Evolutionary conservation across 2,888 invertebrate species (phyloP).

Genomic region (Chorisops tibialis): DNA sequence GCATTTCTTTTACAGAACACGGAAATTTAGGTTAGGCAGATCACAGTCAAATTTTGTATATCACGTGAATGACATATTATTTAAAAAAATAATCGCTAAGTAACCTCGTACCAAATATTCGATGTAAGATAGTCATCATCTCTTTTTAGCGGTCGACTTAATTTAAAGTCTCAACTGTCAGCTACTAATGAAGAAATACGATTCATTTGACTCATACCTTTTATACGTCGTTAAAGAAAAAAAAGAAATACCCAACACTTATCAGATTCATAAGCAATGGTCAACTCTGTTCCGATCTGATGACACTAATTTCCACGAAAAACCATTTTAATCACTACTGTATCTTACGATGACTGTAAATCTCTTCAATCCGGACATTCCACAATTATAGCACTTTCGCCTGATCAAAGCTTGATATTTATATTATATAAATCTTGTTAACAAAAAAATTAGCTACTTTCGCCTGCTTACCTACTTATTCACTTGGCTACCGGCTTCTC

Average conservation of each 20-base stretch:
- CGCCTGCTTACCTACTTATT: background rate
- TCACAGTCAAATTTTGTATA: too few relatives aligned
- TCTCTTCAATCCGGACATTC: background rate
- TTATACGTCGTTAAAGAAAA: background rate
- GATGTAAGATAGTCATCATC: background rate
- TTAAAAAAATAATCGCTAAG: too few relatives aligned
- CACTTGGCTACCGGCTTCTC: background rate
- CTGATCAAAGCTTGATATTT: background rate
- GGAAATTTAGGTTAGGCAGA: background rate
- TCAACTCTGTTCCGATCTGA: background rate
- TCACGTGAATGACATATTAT: too few relatives aligned
- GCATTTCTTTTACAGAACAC: background rate
- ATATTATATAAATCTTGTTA: too few relatives aligned
- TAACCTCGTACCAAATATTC: background rate
- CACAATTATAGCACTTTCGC: background rate
- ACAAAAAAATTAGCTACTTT: background rate
- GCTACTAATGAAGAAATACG: background rate
- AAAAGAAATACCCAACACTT: too few relatives aligned
- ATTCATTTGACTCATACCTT: background rate
- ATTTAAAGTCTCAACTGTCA: background rate
- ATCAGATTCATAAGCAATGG: background rate
- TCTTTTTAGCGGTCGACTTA: background rate
- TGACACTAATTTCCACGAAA: background rate
- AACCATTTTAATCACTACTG: background rate
- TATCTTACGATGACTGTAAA: constrained; percentile 1